Conservation (phyloP, 2,888 invertebrate species). For the Conus canariensis region DNA sequence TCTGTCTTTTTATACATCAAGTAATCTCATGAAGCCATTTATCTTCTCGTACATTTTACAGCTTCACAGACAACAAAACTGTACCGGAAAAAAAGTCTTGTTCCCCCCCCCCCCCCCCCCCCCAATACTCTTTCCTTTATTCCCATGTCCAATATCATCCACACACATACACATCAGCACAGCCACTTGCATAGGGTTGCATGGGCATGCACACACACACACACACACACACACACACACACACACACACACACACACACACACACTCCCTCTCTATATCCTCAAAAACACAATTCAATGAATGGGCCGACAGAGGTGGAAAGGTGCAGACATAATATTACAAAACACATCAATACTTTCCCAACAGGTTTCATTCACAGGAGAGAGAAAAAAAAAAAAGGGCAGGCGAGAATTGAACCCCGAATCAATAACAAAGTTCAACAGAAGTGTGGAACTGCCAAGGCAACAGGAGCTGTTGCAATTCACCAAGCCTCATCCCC, state of each 20-base stretch:
- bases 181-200: neutral
- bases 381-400: neutral
- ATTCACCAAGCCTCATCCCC: neutral
- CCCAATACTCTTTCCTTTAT: too few relatives aligned
- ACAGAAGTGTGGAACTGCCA: neutral
- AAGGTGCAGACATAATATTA: neutral
- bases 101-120: too few relatives aligned
- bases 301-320: neutral
- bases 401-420: neutral
- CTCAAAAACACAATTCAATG: too few relatives aligned
- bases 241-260: neutral
- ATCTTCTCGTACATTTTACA: too few relatives aligned
- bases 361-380: neutral
- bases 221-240: neutral
- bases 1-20: too few relatives aligned
- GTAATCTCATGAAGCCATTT: too few relatives aligned
- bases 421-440: neutral
- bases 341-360: neutral
- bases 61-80: too few relatives aligned
- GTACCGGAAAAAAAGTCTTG: too few relatives aligned
- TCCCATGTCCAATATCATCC: neutral
- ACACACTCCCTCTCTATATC: neutral
- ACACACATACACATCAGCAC: neutral
- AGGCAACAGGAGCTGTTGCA: too few relatives aligned
- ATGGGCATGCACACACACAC: neutral